Conservation (phyloP, 1,140 invertebrate genomes). For the Zaprionus lachaisei region DNA sequence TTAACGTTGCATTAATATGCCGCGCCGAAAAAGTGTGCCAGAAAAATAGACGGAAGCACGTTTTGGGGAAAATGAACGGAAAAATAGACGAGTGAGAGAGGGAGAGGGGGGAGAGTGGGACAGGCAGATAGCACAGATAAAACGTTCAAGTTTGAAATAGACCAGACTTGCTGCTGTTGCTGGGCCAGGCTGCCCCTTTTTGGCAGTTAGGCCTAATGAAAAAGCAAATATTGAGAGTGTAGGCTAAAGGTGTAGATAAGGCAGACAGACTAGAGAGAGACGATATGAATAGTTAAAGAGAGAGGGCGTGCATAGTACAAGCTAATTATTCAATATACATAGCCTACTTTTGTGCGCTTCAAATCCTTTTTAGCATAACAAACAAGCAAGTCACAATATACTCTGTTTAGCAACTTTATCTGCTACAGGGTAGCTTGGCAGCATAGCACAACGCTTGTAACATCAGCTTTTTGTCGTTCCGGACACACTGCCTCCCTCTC, state of each 20-base stretch:
- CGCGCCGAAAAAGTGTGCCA: slow-evolving; percentile 70
- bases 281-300: no score
- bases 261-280: background rate
- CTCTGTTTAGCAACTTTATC: background rate
- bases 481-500: background rate
- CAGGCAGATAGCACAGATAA: slow-evolving; percentile 14
- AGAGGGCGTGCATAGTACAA: background rate
- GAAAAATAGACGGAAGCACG: slow-evolving; percentile 40
- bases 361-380: background rate
- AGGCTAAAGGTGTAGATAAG: background rate
- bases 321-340: background rate
- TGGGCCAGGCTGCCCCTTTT: background rate
- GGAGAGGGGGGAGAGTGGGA: background rate
- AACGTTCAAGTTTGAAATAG: slow-evolving; percentile 17
- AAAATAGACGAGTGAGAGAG: background rate
- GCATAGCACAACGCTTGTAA: background rate
- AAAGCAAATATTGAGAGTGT: slow-evolving; percentile 3
- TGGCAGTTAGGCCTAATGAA: background rate
- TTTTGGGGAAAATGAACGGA: background rate
- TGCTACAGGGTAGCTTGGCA: slow-evolving; percentile 13
- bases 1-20: slow-evolving; percentile 78
- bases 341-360: background rate
- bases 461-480: slow-evolving; percentile 6
- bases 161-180: background rate
- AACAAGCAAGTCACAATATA: background rate